Evolutionary conservation across 2,888 invertebrate genomes (phyloP).

Genomic region (Lithophane leautieri): DNA sequence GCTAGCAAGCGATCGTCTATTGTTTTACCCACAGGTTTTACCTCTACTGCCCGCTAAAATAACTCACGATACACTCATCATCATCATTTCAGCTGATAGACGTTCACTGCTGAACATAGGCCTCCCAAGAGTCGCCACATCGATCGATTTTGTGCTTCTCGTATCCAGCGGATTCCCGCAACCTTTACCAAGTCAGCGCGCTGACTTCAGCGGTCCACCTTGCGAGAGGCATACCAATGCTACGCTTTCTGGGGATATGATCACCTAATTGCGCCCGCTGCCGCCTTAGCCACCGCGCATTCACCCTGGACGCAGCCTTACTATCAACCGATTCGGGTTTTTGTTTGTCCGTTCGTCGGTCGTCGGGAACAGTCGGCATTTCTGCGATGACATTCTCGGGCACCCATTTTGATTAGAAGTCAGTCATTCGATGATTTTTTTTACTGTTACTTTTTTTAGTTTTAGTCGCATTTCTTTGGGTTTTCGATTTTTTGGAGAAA

Average conservation of each 20-base stretch:
- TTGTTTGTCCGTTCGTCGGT: conserved; percentile 76
- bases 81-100: neutral
- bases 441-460: conserved; percentile 28
- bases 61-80: neutral
- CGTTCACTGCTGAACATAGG: neutral
- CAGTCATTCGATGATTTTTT: conserved; percentile 59
- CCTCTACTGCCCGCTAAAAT: neutral
- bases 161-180: neutral
- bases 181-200: neutral
- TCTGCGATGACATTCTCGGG: conserved; percentile 84
- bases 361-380: conserved; percentile 69
- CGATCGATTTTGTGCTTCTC: too few relatives aligned
- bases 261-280: neutral
- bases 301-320: conserved; percentile 10
- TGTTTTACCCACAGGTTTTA: too few relatives aligned
- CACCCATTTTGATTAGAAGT: conserved; percentile 84
- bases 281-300: neutral
- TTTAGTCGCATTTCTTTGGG: conserved; percentile 63
- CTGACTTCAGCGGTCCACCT: too few relatives aligned
- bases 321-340: conserved; percentile 86
- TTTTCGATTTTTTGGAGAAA: conserved; percentile 64
- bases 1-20: neutral
- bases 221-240: too few relatives aligned
- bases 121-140: neutral
- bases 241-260: neutral